Base-by-base conservation (phyloP, 64 coral and sea anemone genomes). In the Orbicella faveolata region DNA sequence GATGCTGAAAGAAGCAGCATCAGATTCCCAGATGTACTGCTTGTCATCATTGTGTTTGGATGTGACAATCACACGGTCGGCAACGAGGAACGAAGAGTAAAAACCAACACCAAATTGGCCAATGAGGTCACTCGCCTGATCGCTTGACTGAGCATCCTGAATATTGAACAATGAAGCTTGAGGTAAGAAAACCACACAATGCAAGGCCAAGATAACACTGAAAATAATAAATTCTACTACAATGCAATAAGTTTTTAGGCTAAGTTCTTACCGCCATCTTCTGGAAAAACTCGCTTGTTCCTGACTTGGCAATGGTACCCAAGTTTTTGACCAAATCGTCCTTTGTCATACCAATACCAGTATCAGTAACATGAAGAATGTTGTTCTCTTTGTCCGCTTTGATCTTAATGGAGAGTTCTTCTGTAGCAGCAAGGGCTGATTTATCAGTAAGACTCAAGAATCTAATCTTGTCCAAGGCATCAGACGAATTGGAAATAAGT, bases 101-200 rank as follows among this genome's bases (percentile, higher is more conserved):
- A 98, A 98, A 75, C 96, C 96, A 90, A 98, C 96, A 91, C 96
- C 96, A 98, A 98, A 98, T 78, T 98, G 96, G 74, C 96, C 96
- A 93, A 98, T 98, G 4, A 98, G 90, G 89, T 98, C 96, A 59
- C 87, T 89, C 39, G 92, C 89, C 61, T 89, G 74, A 17, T 93
- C 88, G 36, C 80, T 82, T 0, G 91, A 93, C 59, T 90, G 77
- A 21, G 88, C 75, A 10, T 98, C 96, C 96, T 98, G 65, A 52
- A 73, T 12, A 67, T 64, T 70, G 30, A 75, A 83, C 76, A 19
- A 65, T 1, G 44, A 33, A 81, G 20, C 36, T 80, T 74, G 52
- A 52, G 52, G 9, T 52, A 52, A 52, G 3, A 3, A 52, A 52
- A 52, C 3, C 9, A 52, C 52, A 3, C 3, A 52, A 52, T 52